Base-by-base conservation (phyloP, 2,797 vertebrate genomes). In the Falco concolor region DNA sequence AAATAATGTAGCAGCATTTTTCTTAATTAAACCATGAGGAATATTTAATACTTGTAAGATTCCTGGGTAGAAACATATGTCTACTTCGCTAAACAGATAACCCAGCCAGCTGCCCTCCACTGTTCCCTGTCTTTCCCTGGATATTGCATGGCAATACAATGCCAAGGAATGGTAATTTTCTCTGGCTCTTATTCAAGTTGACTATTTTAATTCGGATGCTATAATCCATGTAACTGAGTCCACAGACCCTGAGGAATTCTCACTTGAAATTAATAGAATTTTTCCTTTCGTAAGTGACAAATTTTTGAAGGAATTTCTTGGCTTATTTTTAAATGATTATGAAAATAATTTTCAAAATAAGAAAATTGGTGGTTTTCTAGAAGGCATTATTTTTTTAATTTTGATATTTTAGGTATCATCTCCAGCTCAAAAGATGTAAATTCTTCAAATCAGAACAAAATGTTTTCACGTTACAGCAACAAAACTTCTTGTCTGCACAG, bases 321-420 rank as follows among this genome's bases (percentile, higher is more conserved):
- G 12, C 11, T 68, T 72, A 9, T 6, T 57, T 82, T 34, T 23
- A 50, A 44, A 61, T n/a, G 1, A 1, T n/a, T 36, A 49, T 10
- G 0, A 56, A 67, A 68, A 34, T 54, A 10, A 6, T 54, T 47
- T 64, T 79, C 11, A 36, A 23, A 52, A 45, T 25, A 34, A 67
- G 20, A 10, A 81, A 50, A 21, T 3, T 0, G 0, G 1, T 18
- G 15, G 1, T 18, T 24, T 89, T 65, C 32, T 30, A 42, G 25
- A 28, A 70, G 36, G 8, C 8, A 20, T 4, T 34, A 4, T 0
- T 67, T 70, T 70, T 77, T 36, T 17, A 53, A 53, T 68, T 72
- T 45, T 16, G 67, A 2, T 42, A 56, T 77, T 74, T 57, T 56
- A 61, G 36, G 18, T 34, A 24, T 5, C 45, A 18, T 14, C 42